Evolutionary conservation across 2,797 vertebrate species (phyloP), one percentile per base, ranked within the genome.

Genomic region (Hirundo rustica): DNA sequence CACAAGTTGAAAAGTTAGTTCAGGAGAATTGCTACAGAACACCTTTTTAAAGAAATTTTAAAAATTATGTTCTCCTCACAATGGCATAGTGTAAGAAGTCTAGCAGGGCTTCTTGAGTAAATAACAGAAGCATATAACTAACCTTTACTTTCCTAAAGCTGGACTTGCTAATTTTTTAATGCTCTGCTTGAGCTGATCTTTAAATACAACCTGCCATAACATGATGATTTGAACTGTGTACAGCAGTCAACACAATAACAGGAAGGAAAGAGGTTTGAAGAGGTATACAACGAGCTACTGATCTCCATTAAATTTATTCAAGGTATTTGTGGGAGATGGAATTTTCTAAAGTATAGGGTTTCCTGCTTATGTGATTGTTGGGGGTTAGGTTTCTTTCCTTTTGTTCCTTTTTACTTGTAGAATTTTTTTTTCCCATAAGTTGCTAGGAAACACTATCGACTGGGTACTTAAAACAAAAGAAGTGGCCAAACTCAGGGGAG

Each of bases 131-230:
- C 7, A 53, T 23, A 9, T 7, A 61, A 34, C 20, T 15, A 70
- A 67, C 4, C 3, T 84, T 55, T 21, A 11, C 9, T 72, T 74
- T 68, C 13, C 19, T 50, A 30, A 65, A 65, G 14, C 3, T 67
- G 9, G 8, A 11, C 22, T 74, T 74, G 45, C 5, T 74, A 5
- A 45, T 51, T 74, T 68, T 77, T 66, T 29, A 71, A 42, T 72
- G 11, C 1, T 57, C 0, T 2, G 1, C 32, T 68, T 47, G 7
- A 51, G 5, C 10, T 53, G 55, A 3, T 81, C 19, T 72, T 29
- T 61, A 61, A 85, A 34, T 10, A 45, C 26, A 93, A 38, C 5
- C 19, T 89, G 10, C 12, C 13, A 23, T 72, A 45, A 68, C 18
- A 26, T 11, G 5, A 16, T 55, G 29, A 38, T 48, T 27, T n/a